These are phyloP conservation scores for Diorhabda sublineata DNA, from an alignment of 1,140 invertebrate genomes.

Conservation along the genomic window DNA sequence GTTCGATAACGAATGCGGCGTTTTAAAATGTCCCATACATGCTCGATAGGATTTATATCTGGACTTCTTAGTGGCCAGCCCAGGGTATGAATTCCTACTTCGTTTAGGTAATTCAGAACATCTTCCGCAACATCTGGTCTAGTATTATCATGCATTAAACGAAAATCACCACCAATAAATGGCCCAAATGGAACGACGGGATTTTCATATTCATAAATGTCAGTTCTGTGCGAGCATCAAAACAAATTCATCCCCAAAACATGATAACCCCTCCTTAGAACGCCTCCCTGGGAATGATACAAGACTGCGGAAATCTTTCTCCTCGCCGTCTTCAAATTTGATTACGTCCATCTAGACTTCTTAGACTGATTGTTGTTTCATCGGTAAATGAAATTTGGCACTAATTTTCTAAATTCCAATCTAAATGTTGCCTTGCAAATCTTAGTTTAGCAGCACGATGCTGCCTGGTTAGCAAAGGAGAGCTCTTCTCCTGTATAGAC, in stretches of 20 bases:
- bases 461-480: too few species aligned
- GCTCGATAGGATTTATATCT: background rate
- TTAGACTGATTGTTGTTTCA: too few species aligned
- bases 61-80: background rate
- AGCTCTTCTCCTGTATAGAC: too few species aligned
- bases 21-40: background rate
- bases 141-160: background rate
- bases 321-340: too few species aligned
- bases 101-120: background rate
- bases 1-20: too few species aligned
- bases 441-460: too few species aligned
- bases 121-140: background rate
- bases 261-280: background rate
- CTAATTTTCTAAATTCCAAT: too few species aligned
- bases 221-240: background rate
- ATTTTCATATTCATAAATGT: background rate
- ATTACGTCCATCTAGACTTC: too few species aligned
- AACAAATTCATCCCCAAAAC: background rate
- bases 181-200: background rate
- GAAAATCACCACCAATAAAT: background rate
- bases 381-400: too few species aligned
- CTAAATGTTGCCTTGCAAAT: too few species aligned
- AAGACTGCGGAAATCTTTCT: too few species aligned
- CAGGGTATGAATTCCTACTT: background rate
- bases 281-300: too few species aligned